These are phyloP conservation scores for Anser cygnoides DNA, from an alignment of 2,113 vertebrate species.

Conservation along the genomic window DNA sequence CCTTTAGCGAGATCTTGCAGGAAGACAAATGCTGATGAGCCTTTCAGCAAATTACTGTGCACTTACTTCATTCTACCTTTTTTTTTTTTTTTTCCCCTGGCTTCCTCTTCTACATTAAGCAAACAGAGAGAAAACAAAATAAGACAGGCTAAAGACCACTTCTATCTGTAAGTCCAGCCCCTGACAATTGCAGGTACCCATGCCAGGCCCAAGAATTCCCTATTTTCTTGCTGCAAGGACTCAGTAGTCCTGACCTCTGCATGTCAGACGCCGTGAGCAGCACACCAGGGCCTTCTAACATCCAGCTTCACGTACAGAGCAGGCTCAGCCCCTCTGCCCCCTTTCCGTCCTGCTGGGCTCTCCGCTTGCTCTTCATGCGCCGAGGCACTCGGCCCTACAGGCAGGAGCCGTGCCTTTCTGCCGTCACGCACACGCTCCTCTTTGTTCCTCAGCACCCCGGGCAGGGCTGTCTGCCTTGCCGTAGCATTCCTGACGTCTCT, in stretches of 20 bases:
- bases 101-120: not conserved
- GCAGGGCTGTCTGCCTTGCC: not conserved
- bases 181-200: not conserved
- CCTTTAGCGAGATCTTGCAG: not conserved
- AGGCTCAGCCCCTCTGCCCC: not conserved
- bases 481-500: rapidly evolving
- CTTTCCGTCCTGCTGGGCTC: not conserved
- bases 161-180: not conserved
- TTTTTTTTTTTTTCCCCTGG: not conserved
- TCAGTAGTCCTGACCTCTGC: rapidly evolving
- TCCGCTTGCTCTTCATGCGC: rapidly evolving
- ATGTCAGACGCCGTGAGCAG: not conserved
- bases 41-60: not conserved
- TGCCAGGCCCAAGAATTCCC: not conserved
- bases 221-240: not conserved
- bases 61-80: not conserved
- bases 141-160: not conserved
- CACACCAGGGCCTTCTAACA: not conserved
- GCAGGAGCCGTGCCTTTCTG: rapidly evolving
- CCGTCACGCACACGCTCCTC: not conserved
- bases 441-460: not conserved
- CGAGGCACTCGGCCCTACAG: rapidly evolving
- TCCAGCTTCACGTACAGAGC: conserved; percentile 8
- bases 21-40: not conserved
- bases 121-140: not conserved